Evolutionary conservation across 1,140 invertebrate species (phyloP).

Genomic region (Diuraphis noxia): DNA sequence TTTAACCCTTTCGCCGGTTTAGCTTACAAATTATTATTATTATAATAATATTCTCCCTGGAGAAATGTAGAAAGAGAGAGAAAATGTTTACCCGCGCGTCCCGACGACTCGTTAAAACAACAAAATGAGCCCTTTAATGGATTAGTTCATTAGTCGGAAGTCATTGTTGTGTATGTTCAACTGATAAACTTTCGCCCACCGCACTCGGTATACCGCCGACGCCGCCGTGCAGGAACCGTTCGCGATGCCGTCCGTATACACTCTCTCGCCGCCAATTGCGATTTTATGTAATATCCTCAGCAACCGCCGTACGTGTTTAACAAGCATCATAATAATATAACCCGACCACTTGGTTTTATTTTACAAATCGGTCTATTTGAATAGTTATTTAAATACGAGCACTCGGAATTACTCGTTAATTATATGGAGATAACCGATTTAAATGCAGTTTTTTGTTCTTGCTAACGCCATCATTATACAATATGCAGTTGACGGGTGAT

Average conservation of each 20-base stretch:
- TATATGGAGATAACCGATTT: constrained; percentile 5
- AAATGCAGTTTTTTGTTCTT: neutral
- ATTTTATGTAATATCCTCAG: constrained; percentile 11
- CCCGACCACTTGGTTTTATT: neutral
- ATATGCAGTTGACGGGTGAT: neutral
- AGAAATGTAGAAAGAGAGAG: constrained; percentile 32
- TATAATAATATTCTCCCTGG: constrained; percentile 27
- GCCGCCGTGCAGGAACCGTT: neutral
- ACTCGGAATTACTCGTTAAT: constrained; percentile 16
- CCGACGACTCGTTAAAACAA: constrained; percentile 51
- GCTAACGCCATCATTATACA: neutral
- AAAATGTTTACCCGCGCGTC: constrained; percentile 42
- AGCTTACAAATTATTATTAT: constrained; percentile 39
- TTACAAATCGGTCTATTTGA: constrained; percentile 34
- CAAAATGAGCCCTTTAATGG: constrained; percentile 53
- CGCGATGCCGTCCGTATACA: neutral
- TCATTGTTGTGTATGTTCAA: constrained; percentile 51
- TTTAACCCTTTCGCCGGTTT: constrained; percentile 48
- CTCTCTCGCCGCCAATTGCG: neutral
- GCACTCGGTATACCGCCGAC: neutral
- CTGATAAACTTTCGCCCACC: constrained; percentile 48
- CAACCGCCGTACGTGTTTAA: constrained; percentile 33
- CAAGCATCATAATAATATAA: neutral
- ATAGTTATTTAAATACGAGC: constrained; percentile 15
- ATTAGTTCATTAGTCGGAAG: constrained; percentile 53